These are phyloP conservation scores for Acanthisitta chloris DNA, from an alignment of 2,113 vertebrate genomes.

Conservation along the genomic window DNA sequence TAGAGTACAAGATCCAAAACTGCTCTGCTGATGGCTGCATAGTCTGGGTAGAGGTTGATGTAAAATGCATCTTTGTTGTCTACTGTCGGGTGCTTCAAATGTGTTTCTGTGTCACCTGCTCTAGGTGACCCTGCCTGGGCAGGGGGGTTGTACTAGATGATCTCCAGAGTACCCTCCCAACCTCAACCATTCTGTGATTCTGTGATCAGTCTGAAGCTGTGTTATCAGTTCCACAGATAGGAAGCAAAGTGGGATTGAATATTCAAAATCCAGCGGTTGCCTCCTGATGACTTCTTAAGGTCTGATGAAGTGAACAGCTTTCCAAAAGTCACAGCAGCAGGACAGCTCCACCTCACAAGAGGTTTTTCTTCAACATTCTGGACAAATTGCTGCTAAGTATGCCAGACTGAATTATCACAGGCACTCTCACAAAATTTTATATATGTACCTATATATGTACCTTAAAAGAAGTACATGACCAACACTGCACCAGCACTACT, in stretches of 20 bases:
- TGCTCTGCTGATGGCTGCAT: conserved; percentile 89
- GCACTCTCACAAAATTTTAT: not conserved
- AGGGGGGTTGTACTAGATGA: not conserved
- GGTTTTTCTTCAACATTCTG: not conserved
- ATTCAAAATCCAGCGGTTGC: not conserved
- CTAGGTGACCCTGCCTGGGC: accelerated
- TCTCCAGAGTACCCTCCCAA: not conserved
- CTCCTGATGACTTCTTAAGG: not conserved
- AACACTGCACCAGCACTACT: not conserved
- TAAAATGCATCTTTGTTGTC: conserved; percentile 93
- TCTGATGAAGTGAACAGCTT: not conserved
- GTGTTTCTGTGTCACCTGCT: not conserved
- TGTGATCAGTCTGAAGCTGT: not conserved
- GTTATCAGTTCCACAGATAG: not conserved
- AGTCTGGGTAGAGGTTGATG: conserved; percentile 94
- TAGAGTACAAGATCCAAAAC: conserved; percentile 91
- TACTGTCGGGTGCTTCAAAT: too few species aligned
- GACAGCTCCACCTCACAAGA: not conserved
- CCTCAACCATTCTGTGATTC: not conserved
- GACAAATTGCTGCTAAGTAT: not conserved
- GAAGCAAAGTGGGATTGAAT: not conserved
- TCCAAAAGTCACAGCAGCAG: not conserved
- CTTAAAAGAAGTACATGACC: not conserved
- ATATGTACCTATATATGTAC: too few species aligned
- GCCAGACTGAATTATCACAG: not conserved